These are phyloP conservation scores for Falco rusticolus DNA, from an alignment of 2,797 vertebrate species.

Conservation along the genomic window DNA sequence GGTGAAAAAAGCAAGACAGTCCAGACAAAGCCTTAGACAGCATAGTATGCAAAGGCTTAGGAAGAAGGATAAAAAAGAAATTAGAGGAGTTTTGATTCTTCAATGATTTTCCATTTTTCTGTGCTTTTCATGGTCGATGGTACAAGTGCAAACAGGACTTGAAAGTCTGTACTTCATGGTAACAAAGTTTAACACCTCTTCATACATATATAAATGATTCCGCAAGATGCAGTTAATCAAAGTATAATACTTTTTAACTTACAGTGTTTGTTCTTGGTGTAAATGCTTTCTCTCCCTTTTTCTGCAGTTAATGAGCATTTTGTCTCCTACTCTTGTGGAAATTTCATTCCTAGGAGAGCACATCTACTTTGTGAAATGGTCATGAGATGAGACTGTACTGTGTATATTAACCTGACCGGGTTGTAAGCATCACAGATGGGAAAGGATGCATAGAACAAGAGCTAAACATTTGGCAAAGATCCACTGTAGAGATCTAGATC, in stretches of 20 bases:
- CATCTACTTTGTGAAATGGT: not conserved
- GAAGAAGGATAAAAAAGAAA: not conserved
- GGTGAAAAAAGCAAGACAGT: not conserved
- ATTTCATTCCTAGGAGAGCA: not conserved
- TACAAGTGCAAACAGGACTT: not conserved
- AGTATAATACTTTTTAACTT: not conserved
- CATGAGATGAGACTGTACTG: not conserved
- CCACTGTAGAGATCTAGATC: not conserved
- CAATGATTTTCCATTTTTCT: not conserved
- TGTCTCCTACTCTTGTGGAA: not conserved
- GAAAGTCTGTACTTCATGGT: not conserved
- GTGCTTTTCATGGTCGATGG: not conserved
- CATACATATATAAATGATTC: not conserved
- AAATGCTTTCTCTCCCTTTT: not conserved
- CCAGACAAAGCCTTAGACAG: not conserved
- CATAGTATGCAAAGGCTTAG: not conserved
- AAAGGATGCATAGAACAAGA: not conserved
- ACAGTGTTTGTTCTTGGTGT: rapidly evolving
- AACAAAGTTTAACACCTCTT: not conserved
- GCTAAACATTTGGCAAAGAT: not conserved
- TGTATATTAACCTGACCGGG: not conserved
- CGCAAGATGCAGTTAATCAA: not conserved
- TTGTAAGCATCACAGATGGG: not conserved
- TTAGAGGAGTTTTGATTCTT: not conserved
- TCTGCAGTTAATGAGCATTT: not conserved